Percentiles rank a stretch among this genome's conserved stretches.
phyloP scores from a whole-genome alignment of 2,888 invertebrate species.

The Empis livida region DNA sequence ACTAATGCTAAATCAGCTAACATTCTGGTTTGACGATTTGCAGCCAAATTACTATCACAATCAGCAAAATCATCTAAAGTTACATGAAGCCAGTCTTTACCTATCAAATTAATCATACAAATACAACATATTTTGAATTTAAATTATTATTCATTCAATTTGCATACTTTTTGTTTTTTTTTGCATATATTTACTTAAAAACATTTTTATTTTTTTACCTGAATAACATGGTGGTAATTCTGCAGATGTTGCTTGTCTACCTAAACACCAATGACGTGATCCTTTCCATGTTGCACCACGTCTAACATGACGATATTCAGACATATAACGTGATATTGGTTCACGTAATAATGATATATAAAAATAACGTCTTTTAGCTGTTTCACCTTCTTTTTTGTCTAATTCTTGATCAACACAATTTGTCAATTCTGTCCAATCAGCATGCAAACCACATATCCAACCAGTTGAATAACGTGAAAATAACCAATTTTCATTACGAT shows the following conservation, averaged over 20 bases:
- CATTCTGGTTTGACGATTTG: conserved; percentile 96
- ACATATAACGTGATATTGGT: conserved; percentile 84
- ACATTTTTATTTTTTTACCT: conserved; percentile 15
- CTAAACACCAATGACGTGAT: conserved; percentile 58
- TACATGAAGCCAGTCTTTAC: conserved; percentile 79
- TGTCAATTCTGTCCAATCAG: conserved; percentile 96
- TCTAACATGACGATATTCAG: conserved; percentile 94
- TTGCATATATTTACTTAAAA: neutral
- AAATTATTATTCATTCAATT: too few species aligned
- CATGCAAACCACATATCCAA: conserved; percentile 96
- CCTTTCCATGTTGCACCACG: conserved; percentile 95
- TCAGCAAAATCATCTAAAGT: conserved; percentile 79
- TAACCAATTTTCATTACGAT: conserved; percentile 90
- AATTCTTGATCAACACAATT: conserved; percentile 83
- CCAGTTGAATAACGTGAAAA: conserved; percentile 96
- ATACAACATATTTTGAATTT: too few species aligned
- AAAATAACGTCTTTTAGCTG: conserved; percentile 77
- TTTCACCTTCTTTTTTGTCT: conserved; percentile 78
- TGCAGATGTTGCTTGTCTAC: conserved; percentile 58
- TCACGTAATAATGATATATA: conserved; percentile 92
- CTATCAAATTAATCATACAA: conserved; percentile 24
- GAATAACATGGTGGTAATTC: conserved; percentile 76
- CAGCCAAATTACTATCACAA: conserved; percentile 88
- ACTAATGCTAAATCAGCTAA: conserved; percentile 88
- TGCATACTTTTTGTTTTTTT: too few species aligned